A percentile compares a stretch with the other conserved stretches of the same genome.
These are phyloP conservation scores for Charanyca ferruginea DNA, from an alignment of 2,888 invertebrate genomes.

Conservation along the genomic window DNA sequence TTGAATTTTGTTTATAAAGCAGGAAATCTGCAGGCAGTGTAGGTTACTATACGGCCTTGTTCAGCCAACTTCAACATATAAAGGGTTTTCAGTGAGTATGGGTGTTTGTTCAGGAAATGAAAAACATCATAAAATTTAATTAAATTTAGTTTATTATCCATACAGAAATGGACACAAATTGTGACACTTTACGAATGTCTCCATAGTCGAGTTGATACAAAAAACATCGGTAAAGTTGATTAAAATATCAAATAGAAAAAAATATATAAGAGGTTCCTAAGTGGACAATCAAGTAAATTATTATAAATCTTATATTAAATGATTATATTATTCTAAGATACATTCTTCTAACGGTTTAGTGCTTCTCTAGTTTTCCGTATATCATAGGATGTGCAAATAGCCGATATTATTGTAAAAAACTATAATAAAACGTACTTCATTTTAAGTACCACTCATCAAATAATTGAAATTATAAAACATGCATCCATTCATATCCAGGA, in stretches of 20 bases:
- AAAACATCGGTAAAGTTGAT: conserved; percentile 84
- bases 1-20: no score
- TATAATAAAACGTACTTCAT: conserved; percentile 53
- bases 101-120: conserved; percentile 48
- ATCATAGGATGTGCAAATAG: conserved; percentile 71
- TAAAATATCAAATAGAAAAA: conserved; percentile 86
- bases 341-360: conserved; percentile 73
- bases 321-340: conserved; percentile 83
- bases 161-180: conserved; percentile 86
- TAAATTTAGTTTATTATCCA: conserved; percentile 87
- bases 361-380: conserved; percentile 71
- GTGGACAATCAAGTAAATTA: conserved; percentile 80
- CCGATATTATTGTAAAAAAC: conserved; percentile 59
- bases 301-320: conserved; percentile 79
- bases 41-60: no score
- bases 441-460: conserved; percentile 57
- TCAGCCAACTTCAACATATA: neutral
- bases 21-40: no score
- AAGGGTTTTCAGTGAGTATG: neutral
- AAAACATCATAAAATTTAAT: conserved; percentile 70
- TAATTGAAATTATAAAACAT: conserved; percentile 50
- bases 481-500: conserved; percentile 54
- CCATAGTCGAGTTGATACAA: conserved; percentile 78
- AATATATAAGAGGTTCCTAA: conserved; percentile 82
- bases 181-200: conserved; percentile 84